A percentile compares a stretch with the other conserved stretches of the same genome.
Conservation (phyloP, 2,888 invertebrate species). For the Teleiodes luculella region DNA sequence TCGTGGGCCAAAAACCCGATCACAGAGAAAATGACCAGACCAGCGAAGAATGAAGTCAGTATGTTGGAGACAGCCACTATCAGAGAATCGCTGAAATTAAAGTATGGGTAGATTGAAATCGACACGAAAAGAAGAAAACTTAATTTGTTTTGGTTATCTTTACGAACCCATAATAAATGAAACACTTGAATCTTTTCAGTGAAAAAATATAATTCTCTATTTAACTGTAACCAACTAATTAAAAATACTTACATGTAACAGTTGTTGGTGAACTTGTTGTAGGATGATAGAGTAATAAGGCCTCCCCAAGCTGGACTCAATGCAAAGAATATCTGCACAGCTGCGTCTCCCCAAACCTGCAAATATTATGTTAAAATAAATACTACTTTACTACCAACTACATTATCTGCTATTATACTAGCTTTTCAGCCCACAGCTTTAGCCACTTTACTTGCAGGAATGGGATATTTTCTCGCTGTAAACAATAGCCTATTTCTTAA, state of each 20-base stretch:
- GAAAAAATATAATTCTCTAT: neutral
- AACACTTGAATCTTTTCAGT: no score
- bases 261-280: conserved; percentile 91
- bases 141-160: no score
- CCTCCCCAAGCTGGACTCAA: conserved; percentile 93
- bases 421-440: no score
- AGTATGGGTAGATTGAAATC: neutral
- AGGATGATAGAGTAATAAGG: conserved; percentile 89
- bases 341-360: conserved; percentile 89
- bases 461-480: no score
- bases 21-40: conserved; percentile 88
- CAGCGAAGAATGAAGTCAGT: conserved; percentile 88
- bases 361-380: conserved; percentile 15
- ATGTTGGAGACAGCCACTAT: conserved; percentile 88
- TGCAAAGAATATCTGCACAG: conserved; percentile 93
- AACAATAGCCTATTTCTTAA: no score
- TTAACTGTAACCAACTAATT: no score
- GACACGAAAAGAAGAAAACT: no score
- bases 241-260: conserved; percentile 85
- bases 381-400: no score
- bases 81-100: conserved; percentile 81
- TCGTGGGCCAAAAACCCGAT: conserved; percentile 90
- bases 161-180: no score
- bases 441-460: no score
- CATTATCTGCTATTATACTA: no score